Percentiles rank a stretch among this genome's conserved stretches.
These are phyloP conservation scores for Lycaon pictus DNA, from an alignment of 2,113 vertebrate species.

Conservation along the genomic window DNA sequence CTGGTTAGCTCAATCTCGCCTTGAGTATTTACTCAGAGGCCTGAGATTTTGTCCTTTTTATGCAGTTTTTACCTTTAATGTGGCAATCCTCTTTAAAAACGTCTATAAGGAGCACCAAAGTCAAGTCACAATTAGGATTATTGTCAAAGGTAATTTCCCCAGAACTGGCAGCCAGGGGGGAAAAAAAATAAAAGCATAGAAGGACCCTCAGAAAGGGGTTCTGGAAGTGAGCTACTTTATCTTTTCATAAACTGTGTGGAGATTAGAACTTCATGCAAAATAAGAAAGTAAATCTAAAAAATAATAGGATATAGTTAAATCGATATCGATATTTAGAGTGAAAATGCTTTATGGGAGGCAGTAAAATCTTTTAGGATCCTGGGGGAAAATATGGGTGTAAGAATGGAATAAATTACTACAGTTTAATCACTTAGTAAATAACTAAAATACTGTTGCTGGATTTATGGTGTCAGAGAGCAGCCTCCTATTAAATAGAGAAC, in stretches of 20 bases:
- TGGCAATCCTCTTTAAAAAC: slow-evolving; percentile 23
- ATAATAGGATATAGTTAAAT: slow-evolving; percentile 79
- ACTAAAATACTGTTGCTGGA: slow-evolving; percentile 73
- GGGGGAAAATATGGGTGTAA: slow-evolving; percentile 60
- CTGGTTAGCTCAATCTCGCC: not conserved
- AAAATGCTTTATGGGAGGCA: slow-evolving; percentile 81
- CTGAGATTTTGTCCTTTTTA: slow-evolving; percentile 4
- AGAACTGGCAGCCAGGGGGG: slow-evolving; percentile 10
- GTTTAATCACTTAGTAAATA: slow-evolving; percentile 84
- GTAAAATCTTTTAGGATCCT: slow-evolving; percentile 75
- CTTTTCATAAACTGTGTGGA: slow-evolving; percentile 73
- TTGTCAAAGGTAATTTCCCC: not conserved
- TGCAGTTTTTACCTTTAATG: slow-evolving; percentile 49
- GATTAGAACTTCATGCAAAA: slow-evolving; percentile 75
- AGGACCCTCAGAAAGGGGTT: slow-evolving; percentile 63
- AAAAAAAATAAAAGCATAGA: not conserved
- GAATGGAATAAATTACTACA: slow-evolving; percentile 80
- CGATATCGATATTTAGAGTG: slow-evolving; percentile 81
- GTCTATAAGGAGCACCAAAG: not conserved
- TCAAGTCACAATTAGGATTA: slow-evolving; percentile 1
- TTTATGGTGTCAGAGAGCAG: slow-evolving; percentile 75
- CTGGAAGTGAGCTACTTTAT: slow-evolving; percentile 58
- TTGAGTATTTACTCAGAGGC: not conserved
- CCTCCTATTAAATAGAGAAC: slow-evolving; percentile 62
- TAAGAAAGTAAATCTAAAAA: slow-evolving; percentile 83